phyloP scores from a whole-genome alignment of 2,113 vertebrate species.

The Pyrgilauda ruficollis region DNA sequence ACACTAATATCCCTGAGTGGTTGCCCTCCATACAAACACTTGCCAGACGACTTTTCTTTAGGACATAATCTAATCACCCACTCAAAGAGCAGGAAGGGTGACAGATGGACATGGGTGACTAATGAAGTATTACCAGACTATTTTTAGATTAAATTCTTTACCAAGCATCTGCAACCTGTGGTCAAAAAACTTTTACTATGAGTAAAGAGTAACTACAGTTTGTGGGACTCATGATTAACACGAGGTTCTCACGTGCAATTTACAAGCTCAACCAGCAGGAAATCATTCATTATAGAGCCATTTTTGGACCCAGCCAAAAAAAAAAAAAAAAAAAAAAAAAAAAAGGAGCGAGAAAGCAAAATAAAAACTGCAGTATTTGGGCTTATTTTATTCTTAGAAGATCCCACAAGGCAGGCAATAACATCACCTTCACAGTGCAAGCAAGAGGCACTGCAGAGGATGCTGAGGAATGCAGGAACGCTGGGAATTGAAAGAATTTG shows the following conservation, averaged over 20 bases:
- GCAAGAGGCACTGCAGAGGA: not conserved
- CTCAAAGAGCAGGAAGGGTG: not conserved
- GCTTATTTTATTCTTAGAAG: not conserved
- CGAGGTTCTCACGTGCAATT: not conserved
- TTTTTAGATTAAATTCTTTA: conserved; percentile 22
- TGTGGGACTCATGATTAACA: not conserved
- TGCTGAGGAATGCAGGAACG: conserved; percentile 20
- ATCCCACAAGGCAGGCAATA: not conserved
- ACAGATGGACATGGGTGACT: conserved; percentile 3
- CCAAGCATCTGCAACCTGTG: not conserved
- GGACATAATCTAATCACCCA: not conserved
- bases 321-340: not conserved
- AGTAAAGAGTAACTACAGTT: not conserved
- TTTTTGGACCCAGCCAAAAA: not conserved
- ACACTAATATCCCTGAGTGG: not conserved
- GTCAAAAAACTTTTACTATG: not conserved
- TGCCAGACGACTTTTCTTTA: not conserved
- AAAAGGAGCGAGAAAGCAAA: too few relatives aligned
- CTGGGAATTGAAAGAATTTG: conserved; percentile 18
- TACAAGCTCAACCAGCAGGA: not conserved
- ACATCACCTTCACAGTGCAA: not conserved
- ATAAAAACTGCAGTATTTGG: not conserved
- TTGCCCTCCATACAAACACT: not conserved
- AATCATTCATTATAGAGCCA: not conserved
- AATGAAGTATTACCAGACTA: not conserved